Conservation (phyloP, 2,113 vertebrate genomes). For the Polyodon spathula region DNA sequence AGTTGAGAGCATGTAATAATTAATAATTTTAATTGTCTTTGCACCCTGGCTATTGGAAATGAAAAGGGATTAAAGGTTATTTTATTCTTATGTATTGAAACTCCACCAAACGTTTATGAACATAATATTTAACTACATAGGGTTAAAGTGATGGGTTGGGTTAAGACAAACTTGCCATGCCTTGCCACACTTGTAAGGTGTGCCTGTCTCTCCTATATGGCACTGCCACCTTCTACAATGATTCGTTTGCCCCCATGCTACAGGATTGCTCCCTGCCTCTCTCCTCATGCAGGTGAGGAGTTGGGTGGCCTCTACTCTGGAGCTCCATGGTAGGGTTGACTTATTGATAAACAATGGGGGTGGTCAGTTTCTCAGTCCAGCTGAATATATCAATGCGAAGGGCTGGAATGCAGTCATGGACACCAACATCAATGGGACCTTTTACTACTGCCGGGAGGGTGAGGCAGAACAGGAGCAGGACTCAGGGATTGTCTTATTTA, state of each 20-base stretch:
- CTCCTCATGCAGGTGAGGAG: conserved; percentile 64
- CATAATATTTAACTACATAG: too few relatives aligned
- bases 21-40: too few relatives aligned
- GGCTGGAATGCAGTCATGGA: conserved; percentile 92
- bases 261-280: neutral
- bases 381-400: conserved; percentile 66
- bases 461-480: conserved; percentile 3
- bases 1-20: too few relatives aligned
- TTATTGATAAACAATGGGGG: conserved; percentile 91
- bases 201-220: too few relatives aligned
- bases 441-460: conserved; percentile 87
- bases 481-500: too few relatives aligned
- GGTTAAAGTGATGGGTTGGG: neutral
- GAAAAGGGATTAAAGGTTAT: too few relatives aligned
- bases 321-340: conserved; percentile 63
- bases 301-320: conserved; percentile 67
- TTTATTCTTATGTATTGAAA: too few relatives aligned
- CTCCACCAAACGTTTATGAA: too few relatives aligned
- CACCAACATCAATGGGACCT: conserved; percentile 91
- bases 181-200: too few relatives aligned
- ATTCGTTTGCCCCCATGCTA: too few relatives aligned
- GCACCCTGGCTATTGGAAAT: too few relatives aligned
- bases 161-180: too few relatives aligned
- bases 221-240: neutral
- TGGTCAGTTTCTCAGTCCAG: conserved; percentile 70